These are phyloP conservation scores for Yponomeuta evonymella DNA, from an alignment of 2,888 invertebrate genomes.

Conservation along the genomic window DNA sequence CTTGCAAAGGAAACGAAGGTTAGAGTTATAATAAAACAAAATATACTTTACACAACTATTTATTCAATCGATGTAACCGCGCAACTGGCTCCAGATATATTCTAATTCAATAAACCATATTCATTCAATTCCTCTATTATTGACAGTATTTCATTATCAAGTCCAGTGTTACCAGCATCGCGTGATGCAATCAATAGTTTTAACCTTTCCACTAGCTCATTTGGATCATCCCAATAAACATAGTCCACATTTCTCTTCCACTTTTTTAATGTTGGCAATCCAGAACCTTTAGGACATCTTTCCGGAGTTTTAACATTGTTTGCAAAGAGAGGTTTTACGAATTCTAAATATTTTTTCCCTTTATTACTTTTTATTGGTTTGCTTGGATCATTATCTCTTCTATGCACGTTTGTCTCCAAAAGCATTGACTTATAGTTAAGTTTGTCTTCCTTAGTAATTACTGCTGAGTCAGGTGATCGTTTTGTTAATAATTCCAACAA, in stretches of 20 bases:
- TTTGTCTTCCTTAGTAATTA: conserved; percentile 8
- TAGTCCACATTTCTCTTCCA: conserved; percentile 4
- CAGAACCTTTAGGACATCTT: too few relatives aligned
- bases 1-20: too few relatives aligned
- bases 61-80: too few relatives aligned
- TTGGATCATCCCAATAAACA: not conserved
- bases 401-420: not conserved
- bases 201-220: too few relatives aligned
- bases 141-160: not conserved
- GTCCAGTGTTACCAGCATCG: too few relatives aligned
- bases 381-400: not conserved
- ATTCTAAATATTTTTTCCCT: conserved; percentile 5
- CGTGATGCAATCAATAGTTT: too few relatives aligned
- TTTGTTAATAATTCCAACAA: not conserved
- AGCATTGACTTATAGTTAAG: conserved; percentile 9
- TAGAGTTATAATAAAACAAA: too few relatives aligned
- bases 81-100: not conserved
- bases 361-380: conserved; percentile 8
- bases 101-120: not conserved
- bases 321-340: too few relatives aligned
- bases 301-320: too few relatives aligned
- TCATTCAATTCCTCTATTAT: not conserved
- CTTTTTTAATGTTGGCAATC: not conserved
- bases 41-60: too few relatives aligned
- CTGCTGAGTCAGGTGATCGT: not conserved